Conservation (phyloP, 2,888 invertebrate species). For the Drosophila subsilvestris region DNA sequence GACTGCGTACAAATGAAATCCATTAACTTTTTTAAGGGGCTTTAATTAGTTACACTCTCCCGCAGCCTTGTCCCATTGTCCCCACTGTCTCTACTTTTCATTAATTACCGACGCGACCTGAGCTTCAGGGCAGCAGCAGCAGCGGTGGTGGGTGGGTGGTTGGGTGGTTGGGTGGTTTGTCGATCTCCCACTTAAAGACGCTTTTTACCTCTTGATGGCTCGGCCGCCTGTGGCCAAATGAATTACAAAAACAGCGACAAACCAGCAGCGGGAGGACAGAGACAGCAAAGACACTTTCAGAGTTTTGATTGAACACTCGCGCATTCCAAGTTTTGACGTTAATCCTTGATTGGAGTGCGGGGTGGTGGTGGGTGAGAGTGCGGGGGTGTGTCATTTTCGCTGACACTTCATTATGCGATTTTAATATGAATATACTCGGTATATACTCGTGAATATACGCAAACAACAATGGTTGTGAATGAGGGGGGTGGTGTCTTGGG, state of each 20-base stretch:
- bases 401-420: slow-evolving; percentile 78
- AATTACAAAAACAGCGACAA: slow-evolving; percentile 53
- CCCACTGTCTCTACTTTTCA: slow-evolving; percentile 64
- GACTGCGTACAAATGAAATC: slow-evolving; percentile 36
- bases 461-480: slow-evolving; percentile 57
- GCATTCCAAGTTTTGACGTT: slow-evolving; percentile 74
- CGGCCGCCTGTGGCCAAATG: slow-evolving; percentile 47
- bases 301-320: slow-evolving; percentile 73
- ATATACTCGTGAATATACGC: no score
- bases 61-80: neutral
- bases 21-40: slow-evolving; percentile 74
- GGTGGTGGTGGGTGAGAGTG: neutral
- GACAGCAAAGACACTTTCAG: slow-evolving; percentile 3
- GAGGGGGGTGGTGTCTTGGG: slow-evolving; percentile 2
- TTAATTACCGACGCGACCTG: slow-evolving; percentile 66
- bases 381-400: slow-evolving; percentile 53
- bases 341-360: slow-evolving; percentile 68
- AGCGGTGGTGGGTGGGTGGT: neutral
- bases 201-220: slow-evolving; percentile 68
- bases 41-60: slow-evolving; percentile 64
- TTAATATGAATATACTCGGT: slow-evolving; percentile 62
- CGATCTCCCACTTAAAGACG: slow-evolving; percentile 45
- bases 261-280: slow-evolving; percentile 15
- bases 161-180: no score
- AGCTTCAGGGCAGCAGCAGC: slow-evolving; percentile 20